phyloP scores from a whole-genome alignment of 2,113 vertebrate species.

The Alosa alosa region DNA sequence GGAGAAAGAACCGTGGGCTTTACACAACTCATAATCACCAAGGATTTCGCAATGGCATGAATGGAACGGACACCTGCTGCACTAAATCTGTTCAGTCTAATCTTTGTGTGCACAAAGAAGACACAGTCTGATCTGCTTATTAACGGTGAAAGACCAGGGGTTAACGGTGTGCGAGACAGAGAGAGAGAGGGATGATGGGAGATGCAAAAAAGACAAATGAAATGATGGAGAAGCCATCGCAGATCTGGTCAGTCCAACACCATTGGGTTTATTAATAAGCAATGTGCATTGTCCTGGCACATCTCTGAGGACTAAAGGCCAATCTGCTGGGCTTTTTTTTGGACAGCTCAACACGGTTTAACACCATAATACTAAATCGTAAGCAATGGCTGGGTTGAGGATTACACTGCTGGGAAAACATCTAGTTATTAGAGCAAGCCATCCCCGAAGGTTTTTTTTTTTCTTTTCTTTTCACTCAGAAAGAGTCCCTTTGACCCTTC shows the following conservation, averaged over 20 bases:
- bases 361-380: neutral
- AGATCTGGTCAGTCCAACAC: neutral
- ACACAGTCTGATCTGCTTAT: neutral
- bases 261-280: neutral
- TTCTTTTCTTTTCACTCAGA: neutral
- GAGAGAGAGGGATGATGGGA: neutral
- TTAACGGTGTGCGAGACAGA: neutral
- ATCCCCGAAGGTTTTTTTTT: neutral
- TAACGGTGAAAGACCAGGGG: neutral
- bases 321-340: neutral
- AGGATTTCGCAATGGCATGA: neutral
- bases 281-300: neutral
- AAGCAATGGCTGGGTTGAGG: neutral
- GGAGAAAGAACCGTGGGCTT: neutral
- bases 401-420: neutral
- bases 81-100: neutral
- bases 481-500: neutral
- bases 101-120: neutral
- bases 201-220: neutral
- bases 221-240: neutral
- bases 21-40: neutral
- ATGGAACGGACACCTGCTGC: neutral
- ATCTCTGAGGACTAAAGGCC: neutral
- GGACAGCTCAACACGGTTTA: neutral
- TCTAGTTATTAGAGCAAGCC: neutral